Evolutionary conservation across 2,113 vertebrate species (phyloP), one percentile per base, ranked within the genome.

Genomic region (Alethe diademata): DNA sequence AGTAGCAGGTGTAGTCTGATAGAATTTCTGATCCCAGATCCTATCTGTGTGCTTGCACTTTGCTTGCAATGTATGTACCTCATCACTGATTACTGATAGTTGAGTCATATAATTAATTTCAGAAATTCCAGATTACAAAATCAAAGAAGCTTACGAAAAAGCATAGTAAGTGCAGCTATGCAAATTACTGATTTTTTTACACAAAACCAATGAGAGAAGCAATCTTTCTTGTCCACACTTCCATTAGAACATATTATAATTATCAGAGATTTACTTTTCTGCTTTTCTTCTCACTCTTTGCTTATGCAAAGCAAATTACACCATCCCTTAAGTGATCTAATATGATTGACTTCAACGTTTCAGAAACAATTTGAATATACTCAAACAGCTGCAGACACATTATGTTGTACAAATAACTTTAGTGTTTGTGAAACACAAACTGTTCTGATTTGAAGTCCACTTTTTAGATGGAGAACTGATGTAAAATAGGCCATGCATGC

Each of bases 41-140:
- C 48, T 65, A 2, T 24, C 8, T 2, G 1, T 20, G 2, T 45
- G 25, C 24, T 90, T 76, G 25, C 28, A 35, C 50, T 82, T 40
- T 35, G 19, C 22, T 86, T 73, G 66, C 33, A 72, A 28, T 0
- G 0, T 56, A 6, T 14, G 11, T 58, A 35, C 29, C 12, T 73
- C 16, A 43, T 51, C 51, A 45, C 22, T 54, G 64, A 54, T 74
- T 29, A 36, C 31, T 51, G 50, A 28, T 5, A 72, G 35, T 28
- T 64, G 9, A 26, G 19, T 78, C n/a, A 50, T 25, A 22, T 14
- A 35, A 62, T 74, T 88, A 31, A 11, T 64, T 94, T 92, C 29
- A 62, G 40, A 67, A 61, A 74, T 71, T 78, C 47, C 47, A 73
- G 73, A 67, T 78, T 83, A 56, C 24, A 66, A 83, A 78, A 29